Evolutionary conservation across 2,797 vertebrate species (phyloP).

Genomic region (Urosaurus nigricauda): DNA sequence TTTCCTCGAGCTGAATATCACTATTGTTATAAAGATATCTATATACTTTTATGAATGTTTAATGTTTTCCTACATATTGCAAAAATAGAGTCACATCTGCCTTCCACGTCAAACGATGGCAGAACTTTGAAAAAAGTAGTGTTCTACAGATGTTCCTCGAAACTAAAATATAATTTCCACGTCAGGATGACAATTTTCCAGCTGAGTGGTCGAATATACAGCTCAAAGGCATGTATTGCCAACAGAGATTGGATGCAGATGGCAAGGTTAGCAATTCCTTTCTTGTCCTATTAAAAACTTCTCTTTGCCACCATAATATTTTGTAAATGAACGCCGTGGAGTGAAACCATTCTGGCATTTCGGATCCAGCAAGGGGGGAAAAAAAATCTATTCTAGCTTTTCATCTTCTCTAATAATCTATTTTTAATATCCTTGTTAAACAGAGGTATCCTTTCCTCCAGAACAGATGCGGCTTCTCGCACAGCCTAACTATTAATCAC

Average conservation of each 20-base stretch:
- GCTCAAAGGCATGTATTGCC: slow-evolving; percentile 63
- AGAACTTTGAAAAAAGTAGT: slow-evolving; percentile 69
- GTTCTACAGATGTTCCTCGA: slow-evolving; percentile 72
- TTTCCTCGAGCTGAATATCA: neutral
- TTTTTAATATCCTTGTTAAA: slow-evolving; percentile 8
- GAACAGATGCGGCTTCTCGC: neutral
- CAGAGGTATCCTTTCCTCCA: neutral
- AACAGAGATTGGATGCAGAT: slow-evolving; percentile 51
- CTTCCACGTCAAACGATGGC: slow-evolving; percentile 64
- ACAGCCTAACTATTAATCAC: neutral
- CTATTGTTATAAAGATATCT: too few relatives aligned
- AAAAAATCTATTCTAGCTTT: slow-evolving; percentile 32
- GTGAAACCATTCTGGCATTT: slow-evolving; percentile 20
- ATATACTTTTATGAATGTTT: slow-evolving; percentile 36
- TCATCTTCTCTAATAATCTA: slow-evolving; percentile 17
- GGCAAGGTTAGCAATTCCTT: slow-evolving; percentile 52
- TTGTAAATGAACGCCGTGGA: slow-evolving; percentile 31
- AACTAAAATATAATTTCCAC: slow-evolving; percentile 69
- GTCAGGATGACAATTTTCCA: slow-evolving; percentile 73
- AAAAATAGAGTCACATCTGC: slow-evolving; percentile 71
- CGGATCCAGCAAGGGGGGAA: slow-evolving; percentile 28
- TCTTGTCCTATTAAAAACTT: slow-evolving; percentile 63
- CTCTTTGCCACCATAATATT: slow-evolving; percentile 42
- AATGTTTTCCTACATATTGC: slow-evolving; percentile 58
- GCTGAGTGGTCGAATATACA: slow-evolving; percentile 66